Base-by-base conservation (phyloP, 23 tunicate species). In the Corella eumyota region DNA sequence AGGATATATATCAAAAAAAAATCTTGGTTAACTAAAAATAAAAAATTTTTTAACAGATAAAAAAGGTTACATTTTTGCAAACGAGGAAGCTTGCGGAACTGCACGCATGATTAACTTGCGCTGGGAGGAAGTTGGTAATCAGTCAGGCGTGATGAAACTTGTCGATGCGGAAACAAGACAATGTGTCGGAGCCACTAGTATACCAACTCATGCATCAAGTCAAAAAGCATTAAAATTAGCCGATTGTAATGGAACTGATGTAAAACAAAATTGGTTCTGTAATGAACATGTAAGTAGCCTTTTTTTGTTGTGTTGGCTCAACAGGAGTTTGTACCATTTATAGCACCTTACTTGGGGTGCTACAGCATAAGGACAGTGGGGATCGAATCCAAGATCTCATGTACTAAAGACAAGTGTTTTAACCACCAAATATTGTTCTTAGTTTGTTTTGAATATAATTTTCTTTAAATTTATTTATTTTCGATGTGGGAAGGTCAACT, bases 201-300 rank as follows among this genome's bases (percentile, higher is more conserved):
- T 64, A 23, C 81, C 94, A 6, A 75, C 75, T 56, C 36, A 13
- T 35, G 73, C 61, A 2, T 68, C 62, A 19, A 30, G 34, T 60
- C 4, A 24, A n/a, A 72, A 56, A 34, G 35, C 30, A 21, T 1
- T 70, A 5, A 45, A 11, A 1, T 64, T 70, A 30, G 49, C 25
- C 4, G 5, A 15, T 27, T 84, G 94, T 61, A 58, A 69, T 48
- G 63, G 22, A 17, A 52, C 56, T 25, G 73, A 69, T 36, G 25
- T 34, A 19, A 25, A 78, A 20, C 83, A 84, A 31, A 29, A 34
- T 7, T 84, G 94, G 94, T 58, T 77, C 56, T 84, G 94, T 48
- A 69, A 64, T 49, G 13, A 61, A 22, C 61, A 61, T 50, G 78
- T 72, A 20, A 50, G 78, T 72, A n/a, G n/a, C n/a, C n/a, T n/a